phyloP scores from a whole-genome alignment of 2,797 vertebrate genomes.

The Rhinichthys osculus region DNA sequence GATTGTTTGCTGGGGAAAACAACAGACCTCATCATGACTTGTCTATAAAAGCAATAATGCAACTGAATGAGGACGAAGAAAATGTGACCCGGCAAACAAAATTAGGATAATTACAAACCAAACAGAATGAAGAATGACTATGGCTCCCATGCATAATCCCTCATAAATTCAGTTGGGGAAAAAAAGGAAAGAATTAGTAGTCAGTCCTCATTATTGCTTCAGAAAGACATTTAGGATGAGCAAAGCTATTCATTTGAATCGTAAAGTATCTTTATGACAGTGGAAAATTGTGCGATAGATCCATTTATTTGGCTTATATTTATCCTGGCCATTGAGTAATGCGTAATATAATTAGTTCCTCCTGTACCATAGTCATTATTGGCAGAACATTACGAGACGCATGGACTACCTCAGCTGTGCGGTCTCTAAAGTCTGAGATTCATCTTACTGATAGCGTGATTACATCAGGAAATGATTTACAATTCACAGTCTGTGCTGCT shows the following conservation, averaged over 20 bases:
- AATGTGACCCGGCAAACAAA: slow-evolving; percentile 67
- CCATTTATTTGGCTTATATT: slow-evolving; percentile 37
- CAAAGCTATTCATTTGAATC: slow-evolving; percentile 51
- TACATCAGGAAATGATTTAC: slow-evolving; percentile 63
- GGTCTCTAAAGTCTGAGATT: slow-evolving; percentile 51
- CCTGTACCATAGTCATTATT: slow-evolving; percentile 66
- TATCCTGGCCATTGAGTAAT: slow-evolving; percentile 65
- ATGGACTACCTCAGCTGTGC: slow-evolving; percentile 55
- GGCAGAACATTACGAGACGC: slow-evolving; percentile 65
- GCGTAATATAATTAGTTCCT: slow-evolving; percentile 65
- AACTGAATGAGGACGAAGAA: slow-evolving; percentile 60
- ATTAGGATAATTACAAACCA: slow-evolving; percentile 64
- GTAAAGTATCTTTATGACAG: slow-evolving; percentile 50
- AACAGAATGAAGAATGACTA: slow-evolving; percentile 14
- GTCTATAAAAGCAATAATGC: slow-evolving; percentile 63
- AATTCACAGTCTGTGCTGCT: slow-evolving; percentile 56
- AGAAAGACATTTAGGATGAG: slow-evolving; percentile 36
- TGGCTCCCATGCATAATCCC: slow-evolving; percentile 12
- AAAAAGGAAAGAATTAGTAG: slow-evolving; percentile 2
- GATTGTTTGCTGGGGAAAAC: slow-evolving; percentile 59
- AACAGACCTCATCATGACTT: slow-evolving; percentile 58
- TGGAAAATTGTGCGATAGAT: slow-evolving; percentile 38
- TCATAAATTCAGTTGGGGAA: slow-evolving; percentile 19
- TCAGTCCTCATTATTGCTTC: slow-evolving; percentile 30
- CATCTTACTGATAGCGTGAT: slow-evolving; percentile 60